These are phyloP conservation scores for Yponomeuta malinellus DNA, from an alignment of 2,888 invertebrate genomes.

Conservation along the genomic window DNA sequence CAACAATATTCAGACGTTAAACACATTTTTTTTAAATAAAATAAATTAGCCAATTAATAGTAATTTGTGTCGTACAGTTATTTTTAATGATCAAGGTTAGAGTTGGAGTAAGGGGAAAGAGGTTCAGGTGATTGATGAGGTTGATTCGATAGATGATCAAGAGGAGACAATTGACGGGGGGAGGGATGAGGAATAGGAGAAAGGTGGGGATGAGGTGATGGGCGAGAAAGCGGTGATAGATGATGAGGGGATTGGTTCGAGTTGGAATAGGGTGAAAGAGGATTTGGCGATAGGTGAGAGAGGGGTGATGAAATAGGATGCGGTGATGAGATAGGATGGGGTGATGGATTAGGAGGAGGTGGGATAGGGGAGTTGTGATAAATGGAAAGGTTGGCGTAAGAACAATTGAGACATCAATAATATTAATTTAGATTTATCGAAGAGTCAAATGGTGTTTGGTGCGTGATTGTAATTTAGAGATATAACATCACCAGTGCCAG, in stretches of 20 bases:
- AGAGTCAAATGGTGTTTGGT: constrained; percentile 60
- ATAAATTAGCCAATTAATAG: neutral
- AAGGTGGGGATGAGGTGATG: neutral
- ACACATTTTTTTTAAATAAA: neutral
- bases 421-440: constrained; percentile 22
- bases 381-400: constrained; percentile 21
- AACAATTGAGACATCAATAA: constrained; percentile 18
- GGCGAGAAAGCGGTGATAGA: neutral
- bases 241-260: neutral
- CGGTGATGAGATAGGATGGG: neutral
- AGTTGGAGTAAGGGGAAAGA: neutral
- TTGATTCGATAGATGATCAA: neutral
- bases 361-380: constrained; percentile 9
- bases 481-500: constrained; percentile 70
- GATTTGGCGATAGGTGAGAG: neutral
- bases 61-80: neutral
- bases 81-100: neutral
- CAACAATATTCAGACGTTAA: too few relatives aligned
- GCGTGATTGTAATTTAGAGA: constrained; percentile 19
- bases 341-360: neutral
- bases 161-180: neutral
- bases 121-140: neutral
- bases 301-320: neutral
- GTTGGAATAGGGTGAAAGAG: neutral
- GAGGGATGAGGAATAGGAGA: neutral